A percentile compares a stretch with the other conserved stretches of the same genome.
Evolutionary conservation across 2,888 invertebrate species (phyloP).

Genomic region (Diachrysia chrysitis): DNA sequence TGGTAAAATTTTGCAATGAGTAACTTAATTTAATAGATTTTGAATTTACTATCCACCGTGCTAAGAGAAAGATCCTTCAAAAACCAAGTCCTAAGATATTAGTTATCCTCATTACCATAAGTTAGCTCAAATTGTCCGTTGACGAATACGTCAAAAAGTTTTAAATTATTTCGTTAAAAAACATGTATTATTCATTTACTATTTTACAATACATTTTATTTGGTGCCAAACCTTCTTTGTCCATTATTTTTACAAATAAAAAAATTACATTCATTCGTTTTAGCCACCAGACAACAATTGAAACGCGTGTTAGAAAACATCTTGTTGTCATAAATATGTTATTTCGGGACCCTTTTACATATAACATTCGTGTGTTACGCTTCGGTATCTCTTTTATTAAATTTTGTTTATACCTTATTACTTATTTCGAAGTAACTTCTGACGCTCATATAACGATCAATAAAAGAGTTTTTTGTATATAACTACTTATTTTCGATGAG

Average conservation of each 20-base stretch:
- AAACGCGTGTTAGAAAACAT: not conserved
- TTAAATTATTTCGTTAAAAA: too few species aligned
- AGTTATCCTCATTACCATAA: too few species aligned
- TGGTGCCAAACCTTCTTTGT: not conserved
- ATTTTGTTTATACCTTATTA: not conserved
- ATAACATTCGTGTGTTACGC: slow-evolving; percentile 1
- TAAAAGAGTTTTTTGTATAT: too few species aligned
- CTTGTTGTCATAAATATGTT: slow-evolving; percentile 1
- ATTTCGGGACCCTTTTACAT: not conserved
- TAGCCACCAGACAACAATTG: not conserved
- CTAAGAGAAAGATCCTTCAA: too few species aligned
- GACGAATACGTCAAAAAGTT: too few species aligned
- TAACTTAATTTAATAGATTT: too few species aligned
- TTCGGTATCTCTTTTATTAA: not conserved
- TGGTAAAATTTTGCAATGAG: too few species aligned
- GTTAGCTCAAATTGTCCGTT: too few species aligned
- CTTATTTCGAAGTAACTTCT: not conserved
- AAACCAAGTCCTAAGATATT: too few species aligned
- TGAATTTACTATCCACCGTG: too few species aligned
- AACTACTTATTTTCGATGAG: too few species aligned
- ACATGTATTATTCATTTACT: not conserved
- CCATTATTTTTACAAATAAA: not conserved
- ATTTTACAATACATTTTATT: not conserved
- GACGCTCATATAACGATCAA: too few species aligned
- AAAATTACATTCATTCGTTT: not conserved